phyloP scores from a whole-genome alignment of 2,888 invertebrate species.

The Notodonta dromedarius region DNA sequence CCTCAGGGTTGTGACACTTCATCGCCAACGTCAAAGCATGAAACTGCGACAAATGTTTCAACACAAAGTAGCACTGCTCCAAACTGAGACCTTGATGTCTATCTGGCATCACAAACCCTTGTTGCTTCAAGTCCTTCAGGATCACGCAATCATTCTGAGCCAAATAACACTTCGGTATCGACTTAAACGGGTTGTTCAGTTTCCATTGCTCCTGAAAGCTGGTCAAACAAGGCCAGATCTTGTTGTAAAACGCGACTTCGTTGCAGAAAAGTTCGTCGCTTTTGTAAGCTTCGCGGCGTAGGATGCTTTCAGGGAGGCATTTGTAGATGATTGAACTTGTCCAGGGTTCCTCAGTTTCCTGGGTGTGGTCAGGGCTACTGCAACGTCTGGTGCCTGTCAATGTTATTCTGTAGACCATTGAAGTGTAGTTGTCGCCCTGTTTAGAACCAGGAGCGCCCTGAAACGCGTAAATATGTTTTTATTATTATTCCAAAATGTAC shows the following conservation, averaged over 20 bases:
- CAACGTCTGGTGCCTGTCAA: slow-evolving; percentile 79
- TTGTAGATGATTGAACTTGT: slow-evolving; percentile 88
- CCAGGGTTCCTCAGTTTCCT: slow-evolving; percentile 81
- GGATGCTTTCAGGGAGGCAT: slow-evolving; percentile 86
- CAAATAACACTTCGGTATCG: slow-evolving; percentile 85
- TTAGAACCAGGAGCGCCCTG: slow-evolving; percentile 88
- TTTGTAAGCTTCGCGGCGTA: slow-evolving; percentile 87
- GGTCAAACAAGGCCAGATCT: slow-evolving; percentile 87
- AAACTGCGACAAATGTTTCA: slow-evolving; percentile 86
- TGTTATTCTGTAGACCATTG: slow-evolving; percentile 87
- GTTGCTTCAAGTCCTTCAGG: slow-evolving; percentile 84
- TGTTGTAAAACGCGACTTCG: slow-evolving; percentile 89
- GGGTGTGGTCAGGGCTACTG: slow-evolving; percentile 54
- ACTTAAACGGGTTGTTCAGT: slow-evolving; percentile 73
- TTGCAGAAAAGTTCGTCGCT: slow-evolving; percentile 89
- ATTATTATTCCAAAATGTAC: neutral
- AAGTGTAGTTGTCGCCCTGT: slow-evolving; percentile 90
- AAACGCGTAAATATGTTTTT: slow-evolving; percentile 15
- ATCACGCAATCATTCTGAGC: slow-evolving; percentile 84
- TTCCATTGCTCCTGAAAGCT: slow-evolving; percentile 82
- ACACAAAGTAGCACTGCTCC: slow-evolving; percentile 84
- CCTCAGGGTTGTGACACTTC: slow-evolving; percentile 83
- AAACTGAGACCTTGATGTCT: slow-evolving; percentile 85
- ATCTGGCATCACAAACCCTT: slow-evolving; percentile 87
- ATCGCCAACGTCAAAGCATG: slow-evolving; percentile 87